Conservation (phyloP, 2,888 invertebrate species). For the Macropis europaea region DNA sequence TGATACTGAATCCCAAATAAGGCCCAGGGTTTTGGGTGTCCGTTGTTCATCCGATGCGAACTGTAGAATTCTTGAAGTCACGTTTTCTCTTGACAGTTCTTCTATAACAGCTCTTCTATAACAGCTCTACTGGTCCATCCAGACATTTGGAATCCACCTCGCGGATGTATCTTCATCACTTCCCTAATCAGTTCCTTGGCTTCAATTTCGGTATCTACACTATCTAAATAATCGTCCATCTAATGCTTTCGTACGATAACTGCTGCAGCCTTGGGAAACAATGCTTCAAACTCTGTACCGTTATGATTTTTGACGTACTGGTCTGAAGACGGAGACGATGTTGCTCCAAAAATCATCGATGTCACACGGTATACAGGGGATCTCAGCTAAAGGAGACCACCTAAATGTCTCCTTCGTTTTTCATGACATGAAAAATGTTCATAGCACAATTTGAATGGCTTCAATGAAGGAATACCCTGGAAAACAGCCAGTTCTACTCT, state of each 20-base stretch:
- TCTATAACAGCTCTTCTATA: slow-evolving; percentile 16
- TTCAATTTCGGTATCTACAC: slow-evolving; percentile 49
- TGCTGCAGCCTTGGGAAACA: background rate
- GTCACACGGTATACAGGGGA: background rate
- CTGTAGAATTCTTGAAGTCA: background rate
- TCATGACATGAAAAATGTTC: too few species aligned
- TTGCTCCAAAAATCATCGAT: background rate
- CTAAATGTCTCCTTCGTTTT: too few species aligned
- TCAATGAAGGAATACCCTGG: too few species aligned
- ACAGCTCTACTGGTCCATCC: slow-evolving; percentile 49
- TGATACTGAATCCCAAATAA: background rate
- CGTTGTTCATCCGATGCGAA: background rate
- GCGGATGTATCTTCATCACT: slow-evolving; percentile 33
- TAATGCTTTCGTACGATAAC: slow-evolving; percentile 53
- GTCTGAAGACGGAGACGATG: slow-evolving; percentile 61
- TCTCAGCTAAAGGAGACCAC: too few species aligned
- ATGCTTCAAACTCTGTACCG: background rate
- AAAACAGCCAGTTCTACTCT: too few species aligned
- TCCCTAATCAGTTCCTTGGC: slow-evolving; percentile 45
- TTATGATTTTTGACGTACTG: slow-evolving; percentile 50
- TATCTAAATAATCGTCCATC: slow-evolving; percentile 66
- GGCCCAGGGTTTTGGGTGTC: background rate
- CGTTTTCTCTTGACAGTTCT: background rate
- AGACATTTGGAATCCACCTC: slow-evolving; percentile 46
- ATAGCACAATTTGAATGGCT: too few species aligned